phyloP scores from a whole-genome alignment of 2,113 vertebrate genomes.

The Callipepla californica region DNA sequence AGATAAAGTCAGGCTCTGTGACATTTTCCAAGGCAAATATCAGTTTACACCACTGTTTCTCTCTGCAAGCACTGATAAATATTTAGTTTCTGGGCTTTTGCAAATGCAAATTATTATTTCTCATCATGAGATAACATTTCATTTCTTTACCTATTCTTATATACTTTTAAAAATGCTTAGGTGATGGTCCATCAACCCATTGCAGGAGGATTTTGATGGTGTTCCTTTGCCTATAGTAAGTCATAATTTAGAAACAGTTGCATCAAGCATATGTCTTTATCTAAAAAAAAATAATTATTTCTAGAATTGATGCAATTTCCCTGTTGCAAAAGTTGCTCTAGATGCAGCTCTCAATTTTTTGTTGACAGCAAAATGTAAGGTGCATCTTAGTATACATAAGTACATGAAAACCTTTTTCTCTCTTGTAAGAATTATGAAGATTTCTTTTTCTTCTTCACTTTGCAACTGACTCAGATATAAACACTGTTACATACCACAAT shows the following conservation, averaged over 20 bases:
- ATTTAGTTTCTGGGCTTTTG: background rate
- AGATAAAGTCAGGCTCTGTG: background rate
- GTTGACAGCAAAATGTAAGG: background rate
- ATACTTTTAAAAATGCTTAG: background rate
- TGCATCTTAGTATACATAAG: background rate
- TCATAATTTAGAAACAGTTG: background rate
- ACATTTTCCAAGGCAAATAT: background rate
- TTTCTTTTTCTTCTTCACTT: background rate
- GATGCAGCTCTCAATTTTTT: background rate
- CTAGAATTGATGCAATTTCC: background rate
- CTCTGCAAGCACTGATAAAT: background rate
- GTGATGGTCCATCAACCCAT: background rate
- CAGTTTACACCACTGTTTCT: background rate
- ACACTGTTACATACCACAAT: background rate
- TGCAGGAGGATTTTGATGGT: background rate
- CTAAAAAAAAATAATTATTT: background rate
- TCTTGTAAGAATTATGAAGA: background rate
- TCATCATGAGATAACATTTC: background rate
- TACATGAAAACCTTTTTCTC: background rate
- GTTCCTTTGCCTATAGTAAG: background rate
- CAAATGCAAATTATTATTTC: background rate
- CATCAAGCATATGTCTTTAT: background rate
- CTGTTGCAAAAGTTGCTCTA: background rate
- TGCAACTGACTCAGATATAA: background rate
- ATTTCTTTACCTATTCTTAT: background rate